These are phyloP conservation scores for Dolichomitus sp. DNA, from an alignment of 2,888 invertebrate species.

Conservation along the genomic window DNA sequence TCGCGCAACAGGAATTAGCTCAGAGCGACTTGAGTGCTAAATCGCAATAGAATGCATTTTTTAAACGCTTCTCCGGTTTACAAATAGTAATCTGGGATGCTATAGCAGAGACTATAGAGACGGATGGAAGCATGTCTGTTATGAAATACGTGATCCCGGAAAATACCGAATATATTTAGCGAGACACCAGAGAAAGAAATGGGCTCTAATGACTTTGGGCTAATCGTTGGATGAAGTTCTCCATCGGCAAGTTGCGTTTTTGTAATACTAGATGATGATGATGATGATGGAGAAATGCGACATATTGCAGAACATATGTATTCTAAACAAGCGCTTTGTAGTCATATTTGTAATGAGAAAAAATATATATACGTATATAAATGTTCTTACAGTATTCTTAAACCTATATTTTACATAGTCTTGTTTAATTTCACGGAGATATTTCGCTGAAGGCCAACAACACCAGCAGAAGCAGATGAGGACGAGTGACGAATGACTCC, in stretches of 20 bases:
- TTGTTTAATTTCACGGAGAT: conserved; percentile 38
- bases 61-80: not conserved
- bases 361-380: not conserved
- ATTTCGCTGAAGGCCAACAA: conserved; percentile 34
- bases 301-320: not conserved
- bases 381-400: not conserved
- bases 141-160: not conserved
- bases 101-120: not conserved
- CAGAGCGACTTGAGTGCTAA: not conserved
- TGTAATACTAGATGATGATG: not conserved
- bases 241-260: not conserved
- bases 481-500: conserved; percentile 62
- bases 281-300: not conserved
- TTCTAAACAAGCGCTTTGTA: too few species aligned
- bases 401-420: conserved; percentile 7
- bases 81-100: conserved; percentile 4
- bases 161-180: not conserved
- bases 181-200: not conserved
- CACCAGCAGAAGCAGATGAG: conserved; percentile 49
- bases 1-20: conserved; percentile 17
- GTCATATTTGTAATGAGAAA: too few species aligned
- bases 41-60: not conserved
- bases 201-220: not conserved
- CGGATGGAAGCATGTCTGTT: not conserved
- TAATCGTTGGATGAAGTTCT: conserved; percentile 3